phyloP scores from a whole-genome alignment of 1,140 invertebrate species.

The Musca domestica region DNA sequence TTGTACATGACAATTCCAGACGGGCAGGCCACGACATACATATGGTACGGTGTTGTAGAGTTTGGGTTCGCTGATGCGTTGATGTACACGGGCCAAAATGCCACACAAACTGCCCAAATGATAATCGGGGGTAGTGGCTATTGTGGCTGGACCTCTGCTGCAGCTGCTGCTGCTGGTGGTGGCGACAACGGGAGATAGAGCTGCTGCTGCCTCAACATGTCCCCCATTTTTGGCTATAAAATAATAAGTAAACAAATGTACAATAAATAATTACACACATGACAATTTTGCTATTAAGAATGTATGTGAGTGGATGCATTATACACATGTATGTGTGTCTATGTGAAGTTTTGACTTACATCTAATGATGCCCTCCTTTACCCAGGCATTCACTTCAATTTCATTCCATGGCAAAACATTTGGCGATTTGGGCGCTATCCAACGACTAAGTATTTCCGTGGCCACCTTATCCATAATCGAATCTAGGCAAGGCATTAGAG shows the following conservation, averaged over 20 bases:
- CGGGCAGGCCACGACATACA: constrained; percentile 45
- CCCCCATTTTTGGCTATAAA: constrained; percentile 8
- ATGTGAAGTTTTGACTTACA: constrained; percentile 26
- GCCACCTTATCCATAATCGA: constrained; percentile 44
- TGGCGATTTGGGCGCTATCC: constrained; percentile 34
- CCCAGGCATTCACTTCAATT: constrained; percentile 39
- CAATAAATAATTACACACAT: not conserved
- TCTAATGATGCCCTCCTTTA: constrained; percentile 39
- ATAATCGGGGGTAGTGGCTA: constrained; percentile 22
- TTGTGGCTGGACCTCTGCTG: not conserved
- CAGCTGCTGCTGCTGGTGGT: not conserved
- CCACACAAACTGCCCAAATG: constrained; percentile 38
- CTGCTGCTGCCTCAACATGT: not conserved
- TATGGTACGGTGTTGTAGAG: constrained; percentile 45
- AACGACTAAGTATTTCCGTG: constrained; percentile 38
- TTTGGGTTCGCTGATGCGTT: constrained; percentile 34
- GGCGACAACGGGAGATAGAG: not conserved
- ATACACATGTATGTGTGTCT: not conserved
- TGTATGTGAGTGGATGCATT: not conserved
- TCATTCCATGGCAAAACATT: constrained; percentile 40
- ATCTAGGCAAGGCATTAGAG: constrained; percentile 46
- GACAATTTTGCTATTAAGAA: not conserved
- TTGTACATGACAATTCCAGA: constrained; percentile 44
- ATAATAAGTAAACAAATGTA: not conserved
- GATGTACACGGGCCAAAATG: constrained; percentile 38